phyloP scores from a whole-genome alignment of 1,140 invertebrate species.

The Chrysopa pallens region DNA sequence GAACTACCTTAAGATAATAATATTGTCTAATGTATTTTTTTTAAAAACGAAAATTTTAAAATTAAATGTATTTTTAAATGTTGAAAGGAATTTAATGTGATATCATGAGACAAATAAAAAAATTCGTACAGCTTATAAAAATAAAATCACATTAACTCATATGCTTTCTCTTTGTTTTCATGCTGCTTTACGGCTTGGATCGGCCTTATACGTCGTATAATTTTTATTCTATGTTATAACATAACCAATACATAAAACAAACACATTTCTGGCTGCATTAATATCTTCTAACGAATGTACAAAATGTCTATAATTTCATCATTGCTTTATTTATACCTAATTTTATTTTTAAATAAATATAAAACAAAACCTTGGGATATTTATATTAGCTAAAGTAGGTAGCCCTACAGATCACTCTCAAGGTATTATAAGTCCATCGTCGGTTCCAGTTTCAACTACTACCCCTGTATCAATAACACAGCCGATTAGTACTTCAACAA shows the following conservation, averaged over 20 bases:
- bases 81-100: too few relatives aligned
- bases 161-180: slow-evolving; percentile 22
- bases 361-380: too few relatives aligned
- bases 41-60: too few relatives aligned
- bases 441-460: slow-evolving; percentile 11
- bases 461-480: slow-evolving; percentile 22
- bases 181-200: slow-evolving; percentile 26
- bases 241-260: slow-evolving; percentile 9
- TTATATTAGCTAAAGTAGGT: too few relatives aligned
- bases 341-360: too few relatives aligned
- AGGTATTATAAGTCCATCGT: not conserved
- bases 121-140: not conserved
- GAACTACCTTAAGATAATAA: too few relatives aligned
- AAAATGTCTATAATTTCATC: too few relatives aligned
- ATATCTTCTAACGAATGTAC: slow-evolving; percentile 6
- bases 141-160: not conserved
- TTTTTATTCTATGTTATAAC: slow-evolving; percentile 12
- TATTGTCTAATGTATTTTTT: too few relatives aligned
- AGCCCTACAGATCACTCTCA: slow-evolving; percentile 6
- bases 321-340: too few relatives aligned
- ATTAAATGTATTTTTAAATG: too few relatives aligned
- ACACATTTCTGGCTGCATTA: slow-evolving; percentile 8
- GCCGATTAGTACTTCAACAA: slow-evolving; percentile 22
- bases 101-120: too few relatives aligned
- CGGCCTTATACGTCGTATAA: slow-evolving; percentile 11